These are phyloP conservation scores for Oophaga pumilio DNA, from an alignment of 2,113 vertebrate species.

Conservation along the genomic window DNA sequence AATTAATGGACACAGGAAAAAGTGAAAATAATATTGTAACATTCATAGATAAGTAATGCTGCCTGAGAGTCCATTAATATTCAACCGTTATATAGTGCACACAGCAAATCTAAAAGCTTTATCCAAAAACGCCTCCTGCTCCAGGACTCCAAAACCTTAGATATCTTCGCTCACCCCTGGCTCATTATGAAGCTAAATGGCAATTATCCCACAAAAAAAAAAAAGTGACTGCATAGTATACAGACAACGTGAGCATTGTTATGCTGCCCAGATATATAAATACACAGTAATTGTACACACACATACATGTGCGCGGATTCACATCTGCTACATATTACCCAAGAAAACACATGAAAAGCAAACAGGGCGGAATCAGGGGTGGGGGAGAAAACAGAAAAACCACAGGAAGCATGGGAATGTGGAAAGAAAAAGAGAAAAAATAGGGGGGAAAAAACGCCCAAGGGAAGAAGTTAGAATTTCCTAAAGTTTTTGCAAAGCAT, in stretches of 20 bases:
- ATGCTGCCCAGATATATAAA: not conserved
- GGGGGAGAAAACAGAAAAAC: constrained; percentile 1
- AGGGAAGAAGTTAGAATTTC: not conserved
- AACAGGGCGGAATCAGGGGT: not conserved
- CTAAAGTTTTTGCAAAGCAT: not conserved
- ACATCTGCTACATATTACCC: constrained; percentile 35
- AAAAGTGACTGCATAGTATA: not conserved
- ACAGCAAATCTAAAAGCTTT: not conserved
- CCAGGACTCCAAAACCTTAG: not conserved
- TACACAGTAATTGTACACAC: constrained; percentile 9
- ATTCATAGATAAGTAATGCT: not conserved
- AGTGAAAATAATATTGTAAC: not conserved
- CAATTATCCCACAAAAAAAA: constrained; percentile 16
- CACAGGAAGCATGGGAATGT: not conserved
- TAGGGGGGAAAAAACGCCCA: not conserved
- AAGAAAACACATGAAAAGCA: constrained; percentile 11
- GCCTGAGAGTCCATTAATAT: not conserved
- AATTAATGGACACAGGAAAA: not conserved
- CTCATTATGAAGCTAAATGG: not conserved
- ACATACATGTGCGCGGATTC: not conserved
- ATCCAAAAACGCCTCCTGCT: not conserved
- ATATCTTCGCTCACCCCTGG: not conserved
- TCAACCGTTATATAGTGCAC: not conserved
- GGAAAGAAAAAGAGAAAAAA: not conserved
- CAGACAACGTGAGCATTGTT: not conserved